These are phyloP conservation scores for Malacosoma neustria DNA, from an alignment of 2,888 invertebrate genomes.

Conservation along the genomic window DNA sequence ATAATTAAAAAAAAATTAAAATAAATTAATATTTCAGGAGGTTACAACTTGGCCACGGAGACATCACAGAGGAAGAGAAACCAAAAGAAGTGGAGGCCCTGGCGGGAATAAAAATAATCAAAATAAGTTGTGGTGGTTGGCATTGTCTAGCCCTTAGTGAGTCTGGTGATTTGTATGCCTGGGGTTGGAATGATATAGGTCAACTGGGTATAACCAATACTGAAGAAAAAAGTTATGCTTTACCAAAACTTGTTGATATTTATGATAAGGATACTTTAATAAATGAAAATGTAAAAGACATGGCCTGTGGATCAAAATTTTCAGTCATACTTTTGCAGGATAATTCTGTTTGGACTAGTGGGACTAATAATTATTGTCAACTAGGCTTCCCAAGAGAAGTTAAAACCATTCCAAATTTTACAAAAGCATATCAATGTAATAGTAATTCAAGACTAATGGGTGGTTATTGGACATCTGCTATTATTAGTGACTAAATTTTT, in stretches of 20 bases:
- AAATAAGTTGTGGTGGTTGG: slow-evolving; percentile 90
- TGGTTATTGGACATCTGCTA: slow-evolving; percentile 54
- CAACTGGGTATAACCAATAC: slow-evolving; percentile 81
- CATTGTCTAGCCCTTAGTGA: slow-evolving; percentile 86
- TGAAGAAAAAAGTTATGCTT: slow-evolving; percentile 30
- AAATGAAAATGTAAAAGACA: slow-evolving; percentile 68
- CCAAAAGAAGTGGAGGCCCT: slow-evolving; percentile 83
- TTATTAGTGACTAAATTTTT: slow-evolving; percentile 15
- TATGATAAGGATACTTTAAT: slow-evolving; percentile 54
- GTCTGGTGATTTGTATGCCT: slow-evolving; percentile 88
- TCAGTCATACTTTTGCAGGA: slow-evolving; percentile 81
- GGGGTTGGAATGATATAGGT: slow-evolving; percentile 94
- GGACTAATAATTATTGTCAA: slow-evolving; percentile 90
- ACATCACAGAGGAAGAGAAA: slow-evolving; percentile 73
- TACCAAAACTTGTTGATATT: slow-evolving; percentile 52
- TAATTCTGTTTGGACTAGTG: slow-evolving; percentile 81
- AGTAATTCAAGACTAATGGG: slow-evolving; percentile 29
- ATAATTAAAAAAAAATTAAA: too few relatives aligned
- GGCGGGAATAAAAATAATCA: slow-evolving; percentile 81
- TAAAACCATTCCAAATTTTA: slow-evolving; percentile 35
- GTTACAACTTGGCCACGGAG: slow-evolving; percentile 90
- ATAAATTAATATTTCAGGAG: too few relatives aligned
- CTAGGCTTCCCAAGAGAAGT: slow-evolving; percentile 65
- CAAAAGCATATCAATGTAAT: slow-evolving; percentile 30
- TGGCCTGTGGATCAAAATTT: slow-evolving; percentile 86